Evolutionary conservation across 2,797 vertebrate species (phyloP), one percentile per base, ranked within the genome.

Genomic region (Adelosebastes latens): DNA sequence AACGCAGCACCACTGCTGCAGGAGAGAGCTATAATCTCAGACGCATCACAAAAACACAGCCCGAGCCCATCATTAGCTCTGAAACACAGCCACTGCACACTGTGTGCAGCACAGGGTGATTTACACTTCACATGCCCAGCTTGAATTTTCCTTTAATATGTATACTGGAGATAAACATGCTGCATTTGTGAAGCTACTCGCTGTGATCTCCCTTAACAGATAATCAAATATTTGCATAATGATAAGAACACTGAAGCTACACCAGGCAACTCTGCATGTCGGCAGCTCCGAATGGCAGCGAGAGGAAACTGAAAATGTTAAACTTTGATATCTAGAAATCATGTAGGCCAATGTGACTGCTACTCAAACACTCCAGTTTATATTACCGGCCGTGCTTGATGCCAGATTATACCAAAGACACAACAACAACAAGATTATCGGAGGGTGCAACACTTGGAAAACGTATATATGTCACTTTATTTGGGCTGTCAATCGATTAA

Each of bases 31-130:
- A 91, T 93, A 94, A 94, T 94, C 94, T 94, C 91, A 89, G 87
- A 87, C 85, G 86, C 92, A 93, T 94, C 91, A 88, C 84, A 88
- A 92, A 95, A 96, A 94, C 90, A 93, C 91, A 93, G 90, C 90
- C 89, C 81, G 76, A 88, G 90, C 94, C 90, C 89, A 91, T 95
- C 93, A 94, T 95, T 94, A 94, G 92, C 88, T 88, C 83, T 49
- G 84, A 91, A 93, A 90, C 91, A 83, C 88, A 91, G 85, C 81
- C 84, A 65, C 75, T 58, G 84, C 88, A 85, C 79, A 90, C 83
- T 88, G 84, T 79, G 84, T 73, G 72, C 86, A 85, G 87, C 76
- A 77, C 86, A 24, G 84, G 79, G 85, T 91, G 86, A 94, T 94
- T 93, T 93, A 91, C 91, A 93, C 88, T 92, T 92, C 86, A 93